Percentiles rank a stretch among this genome's conserved stretches.
Evolutionary conservation across 1,140 invertebrate species (phyloP).

Genomic region (Asbolus verrucosus): DNA sequence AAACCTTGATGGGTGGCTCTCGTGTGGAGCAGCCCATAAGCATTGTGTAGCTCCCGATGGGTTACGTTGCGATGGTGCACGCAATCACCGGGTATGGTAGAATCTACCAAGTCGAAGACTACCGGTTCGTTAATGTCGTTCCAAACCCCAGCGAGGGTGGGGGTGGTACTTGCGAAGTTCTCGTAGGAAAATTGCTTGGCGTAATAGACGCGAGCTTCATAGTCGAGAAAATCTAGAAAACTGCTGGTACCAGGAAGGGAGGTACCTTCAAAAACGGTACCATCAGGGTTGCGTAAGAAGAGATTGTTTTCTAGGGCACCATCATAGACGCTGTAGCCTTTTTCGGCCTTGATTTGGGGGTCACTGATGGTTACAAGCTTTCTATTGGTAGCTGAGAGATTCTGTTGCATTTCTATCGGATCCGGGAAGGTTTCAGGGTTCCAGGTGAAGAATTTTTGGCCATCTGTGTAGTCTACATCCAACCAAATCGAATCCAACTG

Average conservation of each 20-base stretch:
- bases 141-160: constrained; percentile 75
- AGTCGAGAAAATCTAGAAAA: constrained; percentile 78
- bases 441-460: constrained; percentile 80
- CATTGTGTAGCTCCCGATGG: constrained; percentile 57
- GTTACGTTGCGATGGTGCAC: constrained; percentile 63
- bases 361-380: constrained; percentile 75
- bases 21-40: constrained; percentile 61
- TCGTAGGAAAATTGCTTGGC: constrained; percentile 70
- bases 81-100: constrained; percentile 70
- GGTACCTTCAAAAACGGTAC: constrained; percentile 67
- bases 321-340: constrained; percentile 71
- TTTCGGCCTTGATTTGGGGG: constrained; percentile 79
- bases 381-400: constrained; percentile 75
- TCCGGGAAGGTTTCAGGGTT: constrained; percentile 73
- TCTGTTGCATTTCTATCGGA: constrained; percentile 79
- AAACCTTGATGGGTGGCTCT: constrained; percentile 83
- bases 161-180: constrained; percentile 70
- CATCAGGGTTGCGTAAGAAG: constrained; percentile 74
- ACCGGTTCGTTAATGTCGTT: constrained; percentile 88
- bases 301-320: constrained; percentile 67
- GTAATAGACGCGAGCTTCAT: constrained; percentile 76
- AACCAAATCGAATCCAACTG: constrained; percentile 81
- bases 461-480: constrained; percentile 83
- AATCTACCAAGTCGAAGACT: constrained; percentile 81
- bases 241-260: constrained; percentile 77